Base-by-base conservation (phyloP, 2,113 vertebrate genomes). In the Onychorhynchus coronatus region DNA sequence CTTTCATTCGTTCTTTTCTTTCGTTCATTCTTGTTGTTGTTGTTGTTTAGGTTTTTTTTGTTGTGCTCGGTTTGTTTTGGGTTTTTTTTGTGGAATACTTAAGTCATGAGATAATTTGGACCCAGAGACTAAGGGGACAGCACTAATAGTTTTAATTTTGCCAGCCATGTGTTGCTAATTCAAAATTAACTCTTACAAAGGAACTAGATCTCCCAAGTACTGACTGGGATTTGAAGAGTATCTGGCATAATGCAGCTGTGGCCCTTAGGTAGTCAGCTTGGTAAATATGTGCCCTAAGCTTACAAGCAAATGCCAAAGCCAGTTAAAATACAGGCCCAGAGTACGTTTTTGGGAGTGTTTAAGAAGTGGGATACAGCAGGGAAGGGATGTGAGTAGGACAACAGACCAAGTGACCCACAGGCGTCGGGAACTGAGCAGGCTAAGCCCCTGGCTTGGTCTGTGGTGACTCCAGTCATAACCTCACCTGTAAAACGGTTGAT, bases 201-300 rank as follows among this genome's bases (percentile, higher is more conserved):
- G 72, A n/a, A 31, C 24, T 37, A 37, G 5, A 5, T 67, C 73
- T 89, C 47, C 49, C 31, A 62, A 82, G 37, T 46, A 50, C 22
- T 23, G 9, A 35, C 11, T 23, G 25, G 55, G 30, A 25, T 68
- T 73, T 78, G 53, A 37, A 63, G 35, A 62, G 7, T 23, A 18
- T 59, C 31, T 72, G 46, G 31, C 6, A 1, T 49, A 49, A 86
- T 0, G 4, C 0, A 2, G 23, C 23, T n/a, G 47, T 0, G 3
- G 41, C 37, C 66, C 21, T 66, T 65, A 20, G 19, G 33, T 35
- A 47, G 42, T 62, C 47, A 42, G n/a, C 35, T 84, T 50, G 58
- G 46, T 24, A 85, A 72, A 46, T 37, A 13, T 44, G 28, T 39
- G 41, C 74, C 28, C 11, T 71, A 31, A 67, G 25, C 27, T 71